Percentiles rank a stretch among this genome's conserved stretches.
Evolutionary conservation across 2,888 invertebrate genomes (phyloP).

Genomic region (Norana najaformis): DNA sequence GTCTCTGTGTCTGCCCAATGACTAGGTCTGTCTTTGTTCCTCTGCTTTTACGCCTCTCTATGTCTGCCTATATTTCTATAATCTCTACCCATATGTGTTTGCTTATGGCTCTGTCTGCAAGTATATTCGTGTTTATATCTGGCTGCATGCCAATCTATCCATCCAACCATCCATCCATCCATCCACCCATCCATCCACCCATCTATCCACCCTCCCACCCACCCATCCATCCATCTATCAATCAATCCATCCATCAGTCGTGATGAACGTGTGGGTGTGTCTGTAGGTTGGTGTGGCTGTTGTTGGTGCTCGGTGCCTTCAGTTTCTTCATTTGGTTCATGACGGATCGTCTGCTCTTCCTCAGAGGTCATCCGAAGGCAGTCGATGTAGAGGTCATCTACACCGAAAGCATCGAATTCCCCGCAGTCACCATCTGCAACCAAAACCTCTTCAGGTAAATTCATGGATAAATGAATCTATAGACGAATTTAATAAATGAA

Average conservation of each 20-base stretch:
- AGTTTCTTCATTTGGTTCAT: conserved; percentile 45
- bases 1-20: no score
- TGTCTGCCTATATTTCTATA: no score
- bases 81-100: no score
- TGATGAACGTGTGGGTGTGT: not conserved
- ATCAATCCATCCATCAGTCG: not conserved
- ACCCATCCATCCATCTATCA: not conserved
- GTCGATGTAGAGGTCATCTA: conserved; percentile 46
- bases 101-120: no score
- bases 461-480: not conserved
- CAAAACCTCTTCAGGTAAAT: conserved; percentile 45
- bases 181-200: no score
- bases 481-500: no score
- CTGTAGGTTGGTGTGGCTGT: conserved; percentile 42
- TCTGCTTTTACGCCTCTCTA: no score
- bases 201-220: no score
- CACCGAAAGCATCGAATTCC: conserved; percentile 43
- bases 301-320: conserved; percentile 38
- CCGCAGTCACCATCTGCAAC: conserved; percentile 46
- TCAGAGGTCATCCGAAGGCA: conserved; percentile 41
- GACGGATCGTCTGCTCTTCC: conserved; percentile 40
- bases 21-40: no score
- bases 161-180: no score
- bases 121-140: no score
- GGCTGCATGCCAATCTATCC: no score